phyloP scores from a whole-genome alignment of 2,113 vertebrate genomes.

The Rhodinocichla rosea region DNA sequence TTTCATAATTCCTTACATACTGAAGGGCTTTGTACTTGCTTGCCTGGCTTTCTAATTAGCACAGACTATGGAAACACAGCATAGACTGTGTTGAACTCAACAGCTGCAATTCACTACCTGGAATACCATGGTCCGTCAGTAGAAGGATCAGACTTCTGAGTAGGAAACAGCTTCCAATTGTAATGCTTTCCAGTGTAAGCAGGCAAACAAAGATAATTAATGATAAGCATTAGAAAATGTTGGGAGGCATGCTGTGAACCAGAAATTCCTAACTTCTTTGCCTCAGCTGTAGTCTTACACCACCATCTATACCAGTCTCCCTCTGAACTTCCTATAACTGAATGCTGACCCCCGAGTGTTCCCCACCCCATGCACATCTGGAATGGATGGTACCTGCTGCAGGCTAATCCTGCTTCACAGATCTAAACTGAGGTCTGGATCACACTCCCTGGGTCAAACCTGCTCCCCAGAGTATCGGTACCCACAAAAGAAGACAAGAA shows the following conservation, averaged over 20 bases:
- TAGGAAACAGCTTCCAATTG: background rate
- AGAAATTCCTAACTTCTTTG: background rate
- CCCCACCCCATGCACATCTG: background rate
- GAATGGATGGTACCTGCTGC: background rate
- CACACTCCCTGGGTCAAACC: background rate
- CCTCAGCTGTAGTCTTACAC: background rate
- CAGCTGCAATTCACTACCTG: background rate
- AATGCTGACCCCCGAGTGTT: rapidly evolving
- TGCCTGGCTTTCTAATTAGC: background rate
- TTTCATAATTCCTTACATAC: background rate
- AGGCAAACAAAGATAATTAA: background rate
- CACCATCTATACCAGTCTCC: rapidly evolving
- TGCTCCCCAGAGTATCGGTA: background rate
- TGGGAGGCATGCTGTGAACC: background rate
- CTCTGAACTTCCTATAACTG: background rate
- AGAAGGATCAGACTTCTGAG: background rate
- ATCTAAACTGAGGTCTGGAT: background rate
- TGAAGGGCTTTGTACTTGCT: background rate
- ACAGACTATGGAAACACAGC: background rate
- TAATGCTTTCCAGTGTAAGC: background rate
- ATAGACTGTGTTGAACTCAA: background rate
- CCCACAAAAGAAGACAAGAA: background rate
- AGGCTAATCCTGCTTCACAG: background rate
- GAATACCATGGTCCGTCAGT: background rate
- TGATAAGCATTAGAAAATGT: background rate